Conservation (phyloP, 1,140 invertebrate species). For the Neodiprion fabricii region DNA sequence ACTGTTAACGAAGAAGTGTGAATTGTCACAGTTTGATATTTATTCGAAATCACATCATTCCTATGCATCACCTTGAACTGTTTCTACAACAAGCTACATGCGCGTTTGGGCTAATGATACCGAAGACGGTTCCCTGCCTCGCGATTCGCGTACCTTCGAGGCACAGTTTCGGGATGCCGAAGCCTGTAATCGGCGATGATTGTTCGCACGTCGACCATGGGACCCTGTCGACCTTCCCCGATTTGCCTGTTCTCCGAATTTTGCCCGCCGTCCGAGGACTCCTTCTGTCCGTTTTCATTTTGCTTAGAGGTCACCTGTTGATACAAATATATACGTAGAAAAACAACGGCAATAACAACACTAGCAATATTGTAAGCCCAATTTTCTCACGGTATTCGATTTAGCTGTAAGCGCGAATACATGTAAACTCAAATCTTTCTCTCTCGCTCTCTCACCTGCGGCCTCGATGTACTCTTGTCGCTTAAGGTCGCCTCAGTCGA, state of each 20-base stretch:
- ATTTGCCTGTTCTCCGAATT: constrained; percentile 54
- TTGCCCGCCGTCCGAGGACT: constrained; percentile 37
- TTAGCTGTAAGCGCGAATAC: neutral
- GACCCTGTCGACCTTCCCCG: constrained; percentile 73
- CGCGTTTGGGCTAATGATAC: too few species aligned
- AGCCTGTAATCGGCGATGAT: constrained; percentile 84
- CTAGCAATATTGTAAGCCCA: neutral
- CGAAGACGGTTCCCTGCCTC: too few species aligned
- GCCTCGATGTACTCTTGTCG: constrained; percentile 16
- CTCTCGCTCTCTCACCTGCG: constrained; percentile 8
- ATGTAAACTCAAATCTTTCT: neutral
- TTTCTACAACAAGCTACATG: constrained; percentile 7
- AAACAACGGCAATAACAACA: neutral
- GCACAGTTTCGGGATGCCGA: constrained; percentile 73
- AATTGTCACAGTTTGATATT: too few species aligned
- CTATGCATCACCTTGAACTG: too few species aligned
- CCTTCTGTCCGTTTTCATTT: constrained; percentile 37
- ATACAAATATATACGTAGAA: neutral
- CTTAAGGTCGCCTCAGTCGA: constrained; percentile 4
- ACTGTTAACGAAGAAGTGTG: too few species aligned
- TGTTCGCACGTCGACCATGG: constrained; percentile 79
- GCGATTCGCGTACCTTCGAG: constrained; percentile 58
- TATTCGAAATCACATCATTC: too few species aligned
- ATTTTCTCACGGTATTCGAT: neutral
- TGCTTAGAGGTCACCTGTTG: constrained; percentile 30